phyloP scores from a whole-genome alignment of 2,797 vertebrate genomes.

The Zalophus californianus region DNA sequence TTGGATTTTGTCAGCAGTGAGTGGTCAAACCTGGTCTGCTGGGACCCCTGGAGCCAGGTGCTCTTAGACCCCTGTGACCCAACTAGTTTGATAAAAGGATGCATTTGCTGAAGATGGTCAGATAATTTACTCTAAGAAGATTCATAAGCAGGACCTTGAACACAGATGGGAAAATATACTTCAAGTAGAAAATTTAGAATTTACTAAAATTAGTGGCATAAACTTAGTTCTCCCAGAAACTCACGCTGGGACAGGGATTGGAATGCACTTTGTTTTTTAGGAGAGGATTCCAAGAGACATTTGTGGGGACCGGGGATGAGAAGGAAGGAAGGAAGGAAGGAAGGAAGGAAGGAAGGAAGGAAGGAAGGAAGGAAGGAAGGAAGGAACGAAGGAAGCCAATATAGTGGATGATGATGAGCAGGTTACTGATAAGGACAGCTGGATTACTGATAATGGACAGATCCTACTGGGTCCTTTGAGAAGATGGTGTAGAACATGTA shows the following conservation, averaged over 20 bases:
- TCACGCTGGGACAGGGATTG: background rate
- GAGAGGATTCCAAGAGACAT: background rate
- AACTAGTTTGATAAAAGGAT: background rate
- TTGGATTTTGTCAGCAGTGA: background rate
- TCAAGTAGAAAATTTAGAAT: background rate
- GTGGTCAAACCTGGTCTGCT: background rate
- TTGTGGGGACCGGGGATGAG: background rate
- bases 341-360: background rate
- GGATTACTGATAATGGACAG: background rate
- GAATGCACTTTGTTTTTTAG: background rate
- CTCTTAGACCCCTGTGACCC: background rate
- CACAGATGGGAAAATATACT: background rate
- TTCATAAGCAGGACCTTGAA: background rate
- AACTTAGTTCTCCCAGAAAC: background rate
- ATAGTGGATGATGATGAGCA: background rate
- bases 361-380: background rate
- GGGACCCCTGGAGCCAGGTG: background rate
- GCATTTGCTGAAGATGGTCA: background rate
- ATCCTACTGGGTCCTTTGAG: background rate
- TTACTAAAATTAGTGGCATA: background rate
- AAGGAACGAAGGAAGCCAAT: background rate
- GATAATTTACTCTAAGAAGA: conserved; percentile 22
- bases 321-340: background rate
- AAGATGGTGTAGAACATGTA: background rate
- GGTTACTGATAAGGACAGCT: background rate